Evolutionary conservation across 2,113 vertebrate species (phyloP), one percentile per base, ranked within the genome.

Genomic region (Malurus alboscapulatus): DNA sequence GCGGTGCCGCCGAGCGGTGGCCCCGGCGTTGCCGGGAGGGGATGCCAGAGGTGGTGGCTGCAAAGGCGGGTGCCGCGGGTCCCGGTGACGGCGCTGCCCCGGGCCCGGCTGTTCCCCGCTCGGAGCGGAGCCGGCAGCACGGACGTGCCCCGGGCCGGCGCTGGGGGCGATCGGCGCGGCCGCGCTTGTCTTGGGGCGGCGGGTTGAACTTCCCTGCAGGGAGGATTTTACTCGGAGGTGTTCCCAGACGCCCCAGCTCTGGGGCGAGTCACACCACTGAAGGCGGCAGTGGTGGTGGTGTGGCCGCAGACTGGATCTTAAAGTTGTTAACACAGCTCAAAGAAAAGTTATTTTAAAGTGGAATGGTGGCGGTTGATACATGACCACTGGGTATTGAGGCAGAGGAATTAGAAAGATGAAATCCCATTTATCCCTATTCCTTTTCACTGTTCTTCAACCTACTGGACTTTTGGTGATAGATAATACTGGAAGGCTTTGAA

Each of bases 141-240:
- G 42, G 48, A 29, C 62, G 25, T 30, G 75, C 55, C 51, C 53
- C 38, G 32, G 44, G 34, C 66, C 27, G 42, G 67, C n/a, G 20
- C 27, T 7, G 75, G 38, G 38, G 18, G 30, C 47, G 12, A 14
- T 53, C 42, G 2, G 54, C 42, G 18, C 59, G 13, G 83, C n/a
- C 38, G n/a, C 75, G 57, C 69, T 5, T 1, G 5, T 0, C 32
- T 2, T 24, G 27, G 42, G 32, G 19, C 68, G 24, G 45, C 5
- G 48, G 6, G 6, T 1, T 8, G 25, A 32, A 16, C 34, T 58
- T 17, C 14, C 20, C 34, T 26, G 2, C 0, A 0, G 61, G 26
- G 2, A 18, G 40, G 40, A 1, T 30, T 30, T 4, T 1, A 2
- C 25, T 12, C 8, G 4, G 1, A 6, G 21, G 22, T 2, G 32